Conservation (phyloP, 2,113 vertebrate species). For the Rhea pennata region DNA sequence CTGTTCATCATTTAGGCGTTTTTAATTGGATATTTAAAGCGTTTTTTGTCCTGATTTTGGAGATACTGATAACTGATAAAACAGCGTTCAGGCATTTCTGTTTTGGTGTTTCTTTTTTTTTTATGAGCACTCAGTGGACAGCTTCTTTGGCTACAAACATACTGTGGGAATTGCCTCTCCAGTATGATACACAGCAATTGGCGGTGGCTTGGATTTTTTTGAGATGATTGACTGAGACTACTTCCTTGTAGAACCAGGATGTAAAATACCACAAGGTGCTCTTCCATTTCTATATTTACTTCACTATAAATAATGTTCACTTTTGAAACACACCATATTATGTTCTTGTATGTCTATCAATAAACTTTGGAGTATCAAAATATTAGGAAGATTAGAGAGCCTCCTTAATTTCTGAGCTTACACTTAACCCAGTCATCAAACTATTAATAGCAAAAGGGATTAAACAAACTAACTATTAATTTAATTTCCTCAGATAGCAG, state of each 20-base stretch:
- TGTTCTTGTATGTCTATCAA: slow-evolving; percentile 23
- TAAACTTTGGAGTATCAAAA: slow-evolving; percentile 48
- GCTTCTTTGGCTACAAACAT: background rate
- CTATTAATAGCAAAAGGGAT: slow-evolving; percentile 24
- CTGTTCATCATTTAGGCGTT: background rate
- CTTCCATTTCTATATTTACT: background rate
- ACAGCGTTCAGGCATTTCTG: background rate
- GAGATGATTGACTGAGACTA: background rate
- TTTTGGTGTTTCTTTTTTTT: background rate
- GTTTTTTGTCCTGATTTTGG: background rate
- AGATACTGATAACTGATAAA: background rate
- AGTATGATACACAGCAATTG: background rate
- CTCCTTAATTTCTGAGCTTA: slow-evolving; percentile 25
- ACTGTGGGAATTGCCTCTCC: background rate
- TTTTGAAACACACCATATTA: background rate
- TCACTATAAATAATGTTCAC: background rate
- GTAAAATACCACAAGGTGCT: background rate
- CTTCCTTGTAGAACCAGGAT: background rate
- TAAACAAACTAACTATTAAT: slow-evolving; percentile 33
- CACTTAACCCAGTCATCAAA: slow-evolving; percentile 43
- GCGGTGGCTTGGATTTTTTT: background rate
- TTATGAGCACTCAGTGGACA: background rate
- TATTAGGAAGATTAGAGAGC: slow-evolving; percentile 18
- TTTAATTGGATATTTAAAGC: background rate
- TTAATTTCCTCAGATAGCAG: slow-evolving; percentile 10